Base-by-base conservation (phyloP, 1,140 invertebrate species). In the Myzus persicae region DNA sequence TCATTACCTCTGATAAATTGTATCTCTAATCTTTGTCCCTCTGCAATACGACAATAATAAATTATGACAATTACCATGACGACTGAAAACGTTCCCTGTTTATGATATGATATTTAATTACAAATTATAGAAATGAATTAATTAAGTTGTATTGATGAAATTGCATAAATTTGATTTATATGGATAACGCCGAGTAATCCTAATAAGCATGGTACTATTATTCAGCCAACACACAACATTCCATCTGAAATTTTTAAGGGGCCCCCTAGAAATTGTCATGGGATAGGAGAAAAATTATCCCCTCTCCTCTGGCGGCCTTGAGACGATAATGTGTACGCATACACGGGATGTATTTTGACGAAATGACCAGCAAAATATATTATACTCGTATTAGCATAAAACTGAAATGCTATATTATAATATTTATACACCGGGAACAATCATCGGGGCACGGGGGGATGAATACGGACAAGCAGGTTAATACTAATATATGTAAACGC, bases 401-500 rank as follows among this genome's bases (percentile, higher is more conserved):
- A 31, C 9, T n/a, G 26, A 31, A n/a, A 59, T 59, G 14, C 26
- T 42, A 85, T n/a, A 44, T 85, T 26, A 42, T 22, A 18, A 44
- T 85, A 44, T 85, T n/a, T 36, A 36, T 46, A 38, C 31, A 88
- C 22, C 0, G 46, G 8, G 9, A 88, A 8, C 46, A 48, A 31
- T n/a, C 11, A 46, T 51, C 87, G 8, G 24, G 42, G n/a, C 46
- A 67, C 44, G 9, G 87, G 22, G 31, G 14, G 22, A 22, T 20
- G n/a, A 36, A 8, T 82, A 24, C 14, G 85, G 42, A 20, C 9
- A 31, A 22, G 24, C 24, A 26, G 14, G 31, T 44, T 26, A 87
- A 87, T 46, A 46, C 4, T 44, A 48, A 46, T 44, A 88, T 48
- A 88, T 88, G 87, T 88, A 88, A 88, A 88, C 85, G 31, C 44